Evolutionary conservation across 2,797 vertebrate genomes (phyloP), one percentile per base, ranked within the genome.

Genomic region (Nasua narica): DNA sequence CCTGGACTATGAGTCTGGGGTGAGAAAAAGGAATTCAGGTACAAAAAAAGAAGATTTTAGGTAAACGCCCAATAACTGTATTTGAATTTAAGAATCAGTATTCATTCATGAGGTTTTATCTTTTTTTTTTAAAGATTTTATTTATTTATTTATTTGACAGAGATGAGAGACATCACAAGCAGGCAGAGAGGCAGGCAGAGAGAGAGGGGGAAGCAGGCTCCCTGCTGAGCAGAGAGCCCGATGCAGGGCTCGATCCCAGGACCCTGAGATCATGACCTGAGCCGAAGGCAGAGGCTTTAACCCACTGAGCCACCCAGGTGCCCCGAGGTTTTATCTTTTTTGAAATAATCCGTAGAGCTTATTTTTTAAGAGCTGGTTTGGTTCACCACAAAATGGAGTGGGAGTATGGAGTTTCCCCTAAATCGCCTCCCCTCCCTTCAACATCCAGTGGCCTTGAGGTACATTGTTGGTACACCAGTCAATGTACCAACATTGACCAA

Each of bases 1-100:
- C 37, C 50, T 77, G 19, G 37, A 54, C 40, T 15, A 35, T 10
- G 62, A 90, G 52, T 92, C 78, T 88, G 52, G 54, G 60, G 0
- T 50, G 27, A 96, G 52, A 56, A 88, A 86, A 92, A 87, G 37
- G 40, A 87, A 89, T 67, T 88, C 16, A 7, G 15, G 27, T 40
- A 29, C 37, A 67, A 90, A 84, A 84, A 70, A 84, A 65, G n/a
- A 88, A 56, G 14, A 90, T 35, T 67, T 92, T 84, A 70, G 82
- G 10, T 72, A 86, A 95, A 67, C 21, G 62, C 21, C n/a, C 27
- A 60, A 60, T 48, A 83, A 77, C 86, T 67, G 69, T 67, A 76
- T 70, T 79, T 13, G 18, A 95, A 90, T 88, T n/a, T 40, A 54
- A 88, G 37, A 72, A 70, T 83, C n/a, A 5, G 11, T 79, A 81